Evolutionary conservation across 2,113 vertebrate species (phyloP).

Genomic region (Menidia beryllina): DNA sequence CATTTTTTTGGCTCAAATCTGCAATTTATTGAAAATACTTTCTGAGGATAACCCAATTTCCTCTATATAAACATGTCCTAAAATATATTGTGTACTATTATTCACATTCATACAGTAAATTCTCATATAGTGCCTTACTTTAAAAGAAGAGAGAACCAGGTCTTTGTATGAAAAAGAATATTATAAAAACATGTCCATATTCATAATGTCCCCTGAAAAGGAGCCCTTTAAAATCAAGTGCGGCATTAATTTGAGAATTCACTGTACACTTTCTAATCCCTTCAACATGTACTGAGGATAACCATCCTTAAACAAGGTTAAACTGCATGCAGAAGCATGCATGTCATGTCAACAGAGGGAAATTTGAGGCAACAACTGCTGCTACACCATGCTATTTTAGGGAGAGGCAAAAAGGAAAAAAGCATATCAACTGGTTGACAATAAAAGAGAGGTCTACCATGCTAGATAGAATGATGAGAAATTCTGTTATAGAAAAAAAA

Average conservation of each 20-base stretch:
- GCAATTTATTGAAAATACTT: neutral
- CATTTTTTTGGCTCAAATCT: neutral
- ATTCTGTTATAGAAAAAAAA: conserved; percentile 61
- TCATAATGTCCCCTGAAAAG: conserved; percentile 1
- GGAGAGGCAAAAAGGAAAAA: conserved; percentile 56
- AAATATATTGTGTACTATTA: conserved; percentile 10
- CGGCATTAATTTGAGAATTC: conserved; percentile 55
- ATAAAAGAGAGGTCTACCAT: conserved; percentile 75
- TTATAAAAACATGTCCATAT: conserved; percentile 3
- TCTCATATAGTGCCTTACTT: conserved; percentile 47
- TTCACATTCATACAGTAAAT: conserved; percentile 39
- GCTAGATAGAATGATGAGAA: conserved; percentile 75
- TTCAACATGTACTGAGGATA: neutral
- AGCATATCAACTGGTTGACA: conserved; percentile 63
- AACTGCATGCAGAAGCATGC: conserved; percentile 76
- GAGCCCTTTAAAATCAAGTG: neutral
- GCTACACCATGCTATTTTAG: conserved; percentile 81
- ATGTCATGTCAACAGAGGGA: conserved; percentile 52
- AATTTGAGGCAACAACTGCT: conserved; percentile 57
- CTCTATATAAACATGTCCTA: neutral
- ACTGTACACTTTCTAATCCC: conserved; percentile 17
- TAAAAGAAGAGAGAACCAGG: neutral
- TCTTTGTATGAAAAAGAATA: neutral
- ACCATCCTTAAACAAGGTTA: conserved; percentile 16
- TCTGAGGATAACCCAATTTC: neutral